Conservation (phyloP, 2,113 vertebrate species). For the Cepphus grylle region DNA sequence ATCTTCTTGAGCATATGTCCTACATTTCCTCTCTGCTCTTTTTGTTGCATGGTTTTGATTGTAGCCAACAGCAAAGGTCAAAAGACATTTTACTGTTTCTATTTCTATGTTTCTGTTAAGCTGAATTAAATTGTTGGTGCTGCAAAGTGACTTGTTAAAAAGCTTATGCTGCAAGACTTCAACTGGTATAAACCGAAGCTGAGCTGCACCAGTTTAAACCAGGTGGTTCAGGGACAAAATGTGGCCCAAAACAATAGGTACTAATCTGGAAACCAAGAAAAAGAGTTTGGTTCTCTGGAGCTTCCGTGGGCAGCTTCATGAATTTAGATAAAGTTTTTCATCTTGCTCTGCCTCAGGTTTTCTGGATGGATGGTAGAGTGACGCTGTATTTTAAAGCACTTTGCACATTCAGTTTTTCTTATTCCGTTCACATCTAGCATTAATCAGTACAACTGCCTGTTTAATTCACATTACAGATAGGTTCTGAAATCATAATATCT, state of each 20-base stretch:
- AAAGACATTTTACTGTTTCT: slow-evolving; percentile 27
- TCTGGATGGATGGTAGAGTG: neutral
- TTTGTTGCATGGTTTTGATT: neutral
- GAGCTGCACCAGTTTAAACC: neutral
- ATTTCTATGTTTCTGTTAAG: slow-evolving; percentile 15
- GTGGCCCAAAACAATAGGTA: neutral
- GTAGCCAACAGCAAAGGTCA: slow-evolving; percentile 48
- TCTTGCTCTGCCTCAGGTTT: neutral
- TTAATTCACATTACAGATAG: neutral
- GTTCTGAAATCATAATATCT: neutral
- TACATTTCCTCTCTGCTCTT: neutral
- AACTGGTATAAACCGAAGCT: neutral
- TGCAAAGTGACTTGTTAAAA: slow-evolving; percentile 36
- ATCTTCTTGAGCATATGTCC: neutral
- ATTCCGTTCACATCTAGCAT: neutral
- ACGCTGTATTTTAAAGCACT: neutral
- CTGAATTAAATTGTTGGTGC: slow-evolving; percentile 28
- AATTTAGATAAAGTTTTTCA: neutral
- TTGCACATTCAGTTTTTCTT: neutral
- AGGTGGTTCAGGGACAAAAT: neutral
- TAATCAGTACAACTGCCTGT: neutral
- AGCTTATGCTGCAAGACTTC: slow-evolving; percentile 37
- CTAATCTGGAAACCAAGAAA: neutral
- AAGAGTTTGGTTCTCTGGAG: neutral
- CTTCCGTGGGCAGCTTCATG: neutral